Evolutionary conservation across 64 coral and sea anemone genomes (phyloP).

Genomic region (Montipora capricornis): DNA sequence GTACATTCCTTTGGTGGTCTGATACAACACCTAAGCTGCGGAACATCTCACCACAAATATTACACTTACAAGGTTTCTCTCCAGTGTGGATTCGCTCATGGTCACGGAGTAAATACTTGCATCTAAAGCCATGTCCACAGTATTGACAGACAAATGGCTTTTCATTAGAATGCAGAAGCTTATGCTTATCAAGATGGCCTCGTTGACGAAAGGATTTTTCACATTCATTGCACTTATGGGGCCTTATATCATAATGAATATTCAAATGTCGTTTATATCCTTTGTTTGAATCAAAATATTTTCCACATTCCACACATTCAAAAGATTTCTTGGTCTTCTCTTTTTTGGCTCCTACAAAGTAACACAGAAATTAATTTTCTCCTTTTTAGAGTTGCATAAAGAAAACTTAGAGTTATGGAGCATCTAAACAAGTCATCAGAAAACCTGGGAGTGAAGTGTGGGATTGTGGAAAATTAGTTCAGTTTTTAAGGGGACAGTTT

Average conservation of each 20-base stretch:
- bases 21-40: not conserved
- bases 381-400: too few species aligned
- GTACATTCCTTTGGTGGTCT: not conserved
- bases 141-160: constrained; percentile 52
- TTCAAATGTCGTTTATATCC: constrained; percentile 30
- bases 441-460: too few species aligned
- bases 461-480: too few species aligned
- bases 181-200: constrained; percentile 45
- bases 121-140: constrained; percentile 29
- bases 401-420: not conserved
- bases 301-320: constrained; percentile 38
- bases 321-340: not conserved
- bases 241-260: constrained; percentile 37
- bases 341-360: not conserved
- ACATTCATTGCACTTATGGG: constrained; percentile 64
- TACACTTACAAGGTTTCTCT: constrained; percentile 36
- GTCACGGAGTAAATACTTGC: not conserved
- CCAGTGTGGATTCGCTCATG: constrained; percentile 46
- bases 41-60: constrained; percentile 12
- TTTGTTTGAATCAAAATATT: not conserved
- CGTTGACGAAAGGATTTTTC: constrained; percentile 51
- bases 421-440: too few species aligned
- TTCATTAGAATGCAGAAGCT: constrained; percentile 61
- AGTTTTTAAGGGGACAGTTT: too few species aligned
- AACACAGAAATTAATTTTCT: not conserved